Evolutionary conservation across 2,113 vertebrate species (phyloP).

Genomic region (Paracanthobrama guichenoti): DNA sequence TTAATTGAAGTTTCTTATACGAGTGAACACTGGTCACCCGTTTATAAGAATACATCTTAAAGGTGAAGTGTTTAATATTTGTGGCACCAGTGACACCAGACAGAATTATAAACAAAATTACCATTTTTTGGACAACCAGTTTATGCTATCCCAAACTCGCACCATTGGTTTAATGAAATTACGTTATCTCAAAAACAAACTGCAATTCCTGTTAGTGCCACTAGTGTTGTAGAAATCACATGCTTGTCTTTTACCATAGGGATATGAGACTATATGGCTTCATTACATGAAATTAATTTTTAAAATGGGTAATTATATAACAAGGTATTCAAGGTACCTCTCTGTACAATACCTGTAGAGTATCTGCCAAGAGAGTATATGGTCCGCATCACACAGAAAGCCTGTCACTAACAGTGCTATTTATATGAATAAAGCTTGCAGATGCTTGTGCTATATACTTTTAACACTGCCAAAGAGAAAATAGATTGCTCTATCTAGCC

Average conservation of each 20-base stretch:
- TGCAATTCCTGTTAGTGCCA: background rate
- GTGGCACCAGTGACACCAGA: background rate
- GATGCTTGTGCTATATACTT: background rate
- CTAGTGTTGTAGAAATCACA: background rate
- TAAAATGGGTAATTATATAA: background rate
- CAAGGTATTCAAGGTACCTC: too few species aligned
- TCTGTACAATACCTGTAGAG: too few species aligned
- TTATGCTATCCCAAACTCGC: background rate
- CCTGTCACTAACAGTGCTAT: background rate
- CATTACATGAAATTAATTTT: background rate
- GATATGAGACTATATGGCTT: background rate
- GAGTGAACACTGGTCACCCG: background rate
- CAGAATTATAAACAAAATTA: background rate
- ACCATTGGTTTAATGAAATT: background rate
- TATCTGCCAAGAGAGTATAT: too few species aligned
- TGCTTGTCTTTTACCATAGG: background rate
- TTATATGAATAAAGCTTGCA: background rate
- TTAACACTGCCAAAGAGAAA: constrained; percentile 25
- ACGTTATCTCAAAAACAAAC: background rate
- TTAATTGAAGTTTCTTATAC: background rate
- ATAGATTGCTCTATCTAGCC: constrained; percentile 15
- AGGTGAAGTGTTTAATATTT: background rate
- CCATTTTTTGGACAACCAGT: background rate
- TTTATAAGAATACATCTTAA: background rate
- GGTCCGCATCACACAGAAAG: background rate